A percentile compares a stretch with the other conserved stretches of the same genome.
Conservation (phyloP, 2,113 vertebrate genomes). For the human region GRCh38 chr2:17605001-17605500, state of each 20-base stretch:
- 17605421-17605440: background rate
- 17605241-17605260: background rate
- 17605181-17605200: background rate
- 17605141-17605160: background rate
- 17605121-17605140: background rate
- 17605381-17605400: background rate
- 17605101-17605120: background rate
- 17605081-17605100: background rate
- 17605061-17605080: background rate
- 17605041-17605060: background rate
- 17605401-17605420: background rate
- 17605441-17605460: background rate
- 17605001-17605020: background rate
- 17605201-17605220: background rate
- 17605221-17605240: rapidly evolving
- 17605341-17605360: background rate
- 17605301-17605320: background rate
- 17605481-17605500: no score
- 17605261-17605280: background rate
- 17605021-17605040: background rate
- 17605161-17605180: background rate
- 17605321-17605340: background rate
- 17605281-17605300: background rate
- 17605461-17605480: rapidly evolving
- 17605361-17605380: no score